These are phyloP conservation scores for Diadromus collaris DNA, from an alignment of 2,888 invertebrate species.

Conservation along the genomic window DNA sequence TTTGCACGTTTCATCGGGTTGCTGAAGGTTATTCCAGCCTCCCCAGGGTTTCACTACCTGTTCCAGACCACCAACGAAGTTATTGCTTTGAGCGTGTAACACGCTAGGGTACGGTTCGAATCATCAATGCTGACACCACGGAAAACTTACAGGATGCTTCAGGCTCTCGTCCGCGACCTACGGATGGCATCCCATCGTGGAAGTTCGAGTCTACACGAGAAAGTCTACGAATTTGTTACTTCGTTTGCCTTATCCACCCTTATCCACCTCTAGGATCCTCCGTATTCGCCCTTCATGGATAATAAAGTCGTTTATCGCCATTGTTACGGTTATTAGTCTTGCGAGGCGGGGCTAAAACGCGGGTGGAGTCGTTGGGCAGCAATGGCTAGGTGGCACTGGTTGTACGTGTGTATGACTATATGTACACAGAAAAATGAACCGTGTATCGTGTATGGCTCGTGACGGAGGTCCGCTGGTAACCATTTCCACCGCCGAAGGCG, in stretches of 20 bases:
- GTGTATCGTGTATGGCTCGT: neutral
- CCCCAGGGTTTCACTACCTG: conserved; percentile 9
- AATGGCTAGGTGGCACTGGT: conserved; percentile 15
- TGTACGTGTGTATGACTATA: conserved; percentile 1
- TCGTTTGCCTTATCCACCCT: conserved; percentile 57
- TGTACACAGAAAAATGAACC: neutral
- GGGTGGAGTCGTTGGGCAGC: conserved; percentile 23
- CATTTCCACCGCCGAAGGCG: conserved; percentile 19
- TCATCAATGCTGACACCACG: conserved; percentile 12
- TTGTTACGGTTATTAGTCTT: conserved; percentile 63
- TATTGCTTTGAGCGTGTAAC: conserved; percentile 23
- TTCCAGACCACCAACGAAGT: conserved; percentile 13
- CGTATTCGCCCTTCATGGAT: conserved; percentile 52
- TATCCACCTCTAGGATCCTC: conserved; percentile 49
- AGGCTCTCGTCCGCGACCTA: conserved; percentile 29
- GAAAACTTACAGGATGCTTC: conserved; percentile 33
- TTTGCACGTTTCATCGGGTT: neutral
- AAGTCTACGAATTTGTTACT: conserved; percentile 53
- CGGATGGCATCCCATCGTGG: neutral
- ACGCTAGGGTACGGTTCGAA: neutral
- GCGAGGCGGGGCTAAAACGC: too few relatives aligned
- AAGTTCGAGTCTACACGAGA: conserved; percentile 16
- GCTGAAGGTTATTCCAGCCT: conserved; percentile 1
- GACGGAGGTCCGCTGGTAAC: conserved; percentile 8
- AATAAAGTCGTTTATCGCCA: conserved; percentile 65